Base-by-base conservation (phyloP, 2,888 invertebrate species). In the Drosophila cognata region DNA sequence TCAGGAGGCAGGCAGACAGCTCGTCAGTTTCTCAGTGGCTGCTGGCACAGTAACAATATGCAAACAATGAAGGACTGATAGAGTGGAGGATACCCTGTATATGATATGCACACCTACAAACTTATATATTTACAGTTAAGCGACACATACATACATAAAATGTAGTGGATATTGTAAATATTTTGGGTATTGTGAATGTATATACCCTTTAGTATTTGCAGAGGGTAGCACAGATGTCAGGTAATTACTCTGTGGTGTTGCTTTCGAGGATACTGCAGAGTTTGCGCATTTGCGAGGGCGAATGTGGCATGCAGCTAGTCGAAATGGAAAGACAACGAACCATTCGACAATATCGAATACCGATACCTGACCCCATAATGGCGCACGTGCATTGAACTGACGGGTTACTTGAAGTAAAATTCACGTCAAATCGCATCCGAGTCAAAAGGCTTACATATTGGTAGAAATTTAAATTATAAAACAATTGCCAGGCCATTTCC, bases 291-390 rank as follows among this genome's bases (percentile, higher is more conserved):
- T 52, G 46, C 18, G 13, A 21, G n/a, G 29, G 29, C 18, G 41
- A 50, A 35, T 43, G 48, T 38, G 76, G 7, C 52, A 58, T 67
- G 61, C 48, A 58, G 68, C 78, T 77, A 66, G 77, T 81, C 73
- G 78, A 77, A 68, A 66, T 73, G 68, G 72, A 56, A 77, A 78
- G 78, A 81, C 78, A 81, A 78, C 77, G 78, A 78, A 63, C 81
- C 71, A 55, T 71, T 76, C 70, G 71, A 64, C 62, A 58, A 67
- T 48, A 43, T 33, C 33, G 35, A n/a, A 18, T 8, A 29, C 6
- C n/a, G 62, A 50, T 48, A 81, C 62, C 78, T 80, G 79, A 71
- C 56, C 80, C 57, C 52, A 43, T 71, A 69, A 71, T 71, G 60
- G 52, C 50, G 28, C 53, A 81, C 73, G 79, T 79, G 65, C 74